Base-by-base conservation (phyloP, 1,140 invertebrate species). In the Geopemphigus sp. region DNA sequence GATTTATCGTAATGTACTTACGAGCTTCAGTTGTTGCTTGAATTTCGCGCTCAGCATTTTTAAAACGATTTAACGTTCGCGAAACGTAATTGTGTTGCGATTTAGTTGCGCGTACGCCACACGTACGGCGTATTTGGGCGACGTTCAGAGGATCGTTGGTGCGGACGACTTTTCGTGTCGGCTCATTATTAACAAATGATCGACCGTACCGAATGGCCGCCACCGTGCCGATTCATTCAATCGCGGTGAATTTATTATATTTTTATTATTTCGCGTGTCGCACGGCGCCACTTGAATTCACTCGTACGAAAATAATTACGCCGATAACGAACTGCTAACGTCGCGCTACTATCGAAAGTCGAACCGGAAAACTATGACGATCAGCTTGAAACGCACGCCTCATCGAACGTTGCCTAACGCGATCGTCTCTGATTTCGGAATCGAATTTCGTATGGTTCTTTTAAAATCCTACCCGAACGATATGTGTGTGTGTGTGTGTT, bases 261-360 rank as follows among this genome's bases (percentile, higher is more conserved):
- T 22, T 14, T 22, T 66, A 66, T 39, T 47, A 24, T 70, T 70
- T 26, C 5, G 2, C 32, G 11, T 17, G 15, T 53, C 24, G 26
- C 26, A 53, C 29, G 17, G 53, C 39, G 10, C 47, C 66, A 53
- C 66, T 70, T 53, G 45, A 70, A 70, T 70, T 70, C 1, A 45
- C n/a, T 1, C 17, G 53, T 70, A 53, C 3, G 19, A 64, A 39
- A 45, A 15, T 22, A 2, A 39, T 39, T 45, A 19, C 29, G 53
- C 19, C 1, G 19, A 61, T 61, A 61, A 61, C 26, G 24, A 61
- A 61, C n/a, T 22, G 11, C 0, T 29, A 61, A 29, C 6, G 15
- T 8, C 14, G 4, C 14, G 14, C 14, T 59, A 59, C 12, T 59
- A 22, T n/a, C 8, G 32, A 14, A 59, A 14, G 4, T 59, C 14